Percentiles rank a stretch among this genome's conserved stretches.
Evolutionary conservation across 2,797 vertebrate genomes (phyloP).

Genomic region (Mallotus villosus): DNA sequence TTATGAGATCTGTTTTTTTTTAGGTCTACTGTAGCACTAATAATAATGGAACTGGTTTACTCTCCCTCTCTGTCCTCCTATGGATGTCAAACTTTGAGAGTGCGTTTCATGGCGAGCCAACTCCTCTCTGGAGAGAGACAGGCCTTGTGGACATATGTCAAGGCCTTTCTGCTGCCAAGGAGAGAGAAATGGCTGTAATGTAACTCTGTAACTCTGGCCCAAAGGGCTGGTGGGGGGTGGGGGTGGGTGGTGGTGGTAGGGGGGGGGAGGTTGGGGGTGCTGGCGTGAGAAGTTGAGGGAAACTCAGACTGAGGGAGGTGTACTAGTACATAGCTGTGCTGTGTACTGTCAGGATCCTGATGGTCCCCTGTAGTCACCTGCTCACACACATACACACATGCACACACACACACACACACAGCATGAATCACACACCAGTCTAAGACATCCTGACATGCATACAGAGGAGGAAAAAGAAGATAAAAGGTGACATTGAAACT

Average conservation of each 20-base stretch:
- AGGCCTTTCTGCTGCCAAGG: background rate
- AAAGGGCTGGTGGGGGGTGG: background rate
- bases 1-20: no score
- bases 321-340: background rate
- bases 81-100: background rate
- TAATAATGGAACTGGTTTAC: background rate
- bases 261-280: no score
- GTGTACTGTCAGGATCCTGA: background rate
- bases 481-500: background rate
- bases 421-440: background rate
- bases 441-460: background rate
- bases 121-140: background rate
- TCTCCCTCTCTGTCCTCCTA: background rate
- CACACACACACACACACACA: constrained; percentile 1
- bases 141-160: constrained; percentile 1
- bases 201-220: constrained; percentile 5
- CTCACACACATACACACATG: constrained; percentile 4
- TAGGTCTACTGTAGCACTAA: background rate
- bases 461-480: background rate
- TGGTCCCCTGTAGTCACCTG: background rate
- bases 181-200: background rate
- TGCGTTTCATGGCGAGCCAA: background rate
- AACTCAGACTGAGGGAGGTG: background rate
- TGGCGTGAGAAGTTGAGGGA: constrained; percentile 1
- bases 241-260: background rate